Base-by-base conservation (phyloP, 2,888 invertebrate genomes). In the Geophilus truncorum region DNA sequence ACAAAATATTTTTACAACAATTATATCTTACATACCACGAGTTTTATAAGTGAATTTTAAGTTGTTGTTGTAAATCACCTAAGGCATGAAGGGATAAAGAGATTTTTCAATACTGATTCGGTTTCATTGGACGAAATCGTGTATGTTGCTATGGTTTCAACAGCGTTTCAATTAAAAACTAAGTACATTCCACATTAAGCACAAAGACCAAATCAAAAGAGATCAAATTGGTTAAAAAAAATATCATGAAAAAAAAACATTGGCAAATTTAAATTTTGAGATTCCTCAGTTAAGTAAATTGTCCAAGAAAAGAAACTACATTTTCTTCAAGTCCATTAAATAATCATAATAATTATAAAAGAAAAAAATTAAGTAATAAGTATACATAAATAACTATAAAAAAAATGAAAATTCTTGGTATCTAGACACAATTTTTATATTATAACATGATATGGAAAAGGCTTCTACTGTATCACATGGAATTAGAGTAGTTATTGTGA, bases 61-160 rank as follows among this genome's bases (percentile, higher is more conserved):
- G n/a, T 23, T 25, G 25, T 15, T 62, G 28, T 62, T 28, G 57
- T 62, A 62, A 62, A 25, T 62, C n/a, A n/a, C 15, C 62, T 62
- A 62, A 62, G 62, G 62, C 62, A 62, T 62, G 28, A 62, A 62
- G 62, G 62, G 62, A 28, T 62, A 62, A 25, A 62, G 62, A 62
- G n/a, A n/a, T n/a, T 62, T 25, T 62, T 62, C 62, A 62, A 62
- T 62, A 62, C 62, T 62, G 62, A 62, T 62, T 62, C 62, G 62
- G 62, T 62, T 62, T 62, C 62, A 62, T 62, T 62, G 62, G 62
- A 62, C 62, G 62, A 62, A 62, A 23, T 62, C 62, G 62, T 45
- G 12, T 25, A 25, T 62, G 62, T 62, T 62, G 62, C 62, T 62
- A 62, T 62, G 62, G 62, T 28, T 28, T 10, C 62, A 62, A 62